Conservation (phyloP, 2,797 vertebrate genomes). For the Sandelia bainsii region DNA sequence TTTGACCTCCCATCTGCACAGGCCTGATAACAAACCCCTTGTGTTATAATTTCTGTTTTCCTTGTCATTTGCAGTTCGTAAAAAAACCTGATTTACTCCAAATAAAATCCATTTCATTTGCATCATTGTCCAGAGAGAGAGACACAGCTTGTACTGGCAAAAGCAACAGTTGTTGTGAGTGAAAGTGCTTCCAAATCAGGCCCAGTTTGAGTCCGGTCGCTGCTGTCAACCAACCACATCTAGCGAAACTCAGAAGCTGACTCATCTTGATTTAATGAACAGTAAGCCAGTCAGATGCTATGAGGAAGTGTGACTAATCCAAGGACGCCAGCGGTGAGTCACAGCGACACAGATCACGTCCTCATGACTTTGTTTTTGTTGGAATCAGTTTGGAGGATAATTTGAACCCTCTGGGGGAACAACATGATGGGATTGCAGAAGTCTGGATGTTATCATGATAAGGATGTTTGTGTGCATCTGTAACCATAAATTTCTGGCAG, state of each 20-base stretch:
- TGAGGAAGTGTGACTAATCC: conserved; percentile 74
- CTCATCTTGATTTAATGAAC: conserved; percentile 70
- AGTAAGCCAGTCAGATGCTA: conserved; percentile 51
- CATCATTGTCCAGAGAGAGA: background rate
- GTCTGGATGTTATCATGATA: conserved; percentile 27
- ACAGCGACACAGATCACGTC: conserved; percentile 42
- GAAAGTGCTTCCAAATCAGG: conserved; percentile 44
- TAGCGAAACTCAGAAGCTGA: conserved; percentile 50
- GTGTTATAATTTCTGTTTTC: conserved; percentile 1
- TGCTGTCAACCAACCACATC: conserved; percentile 40
- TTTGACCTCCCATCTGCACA: conserved; percentile 43
- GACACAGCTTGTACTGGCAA: background rate
- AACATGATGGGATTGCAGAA: conserved; percentile 1
- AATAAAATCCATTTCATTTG: conserved; percentile 2
- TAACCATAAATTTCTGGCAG: conserved; percentile 20
- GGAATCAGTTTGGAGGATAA: conserved; percentile 33
- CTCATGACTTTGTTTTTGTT: conserved; percentile 48
- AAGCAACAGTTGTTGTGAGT: conserved; percentile 33
- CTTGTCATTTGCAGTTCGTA: background rate
- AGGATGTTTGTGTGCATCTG: conserved; percentile 17
- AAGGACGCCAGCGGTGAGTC: conserved; percentile 59
- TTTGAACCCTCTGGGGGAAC: conserved; percentile 25
- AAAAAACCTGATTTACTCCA: background rate
- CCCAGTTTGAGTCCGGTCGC: background rate
- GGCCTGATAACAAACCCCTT: conserved; percentile 32